Percentiles rank a stretch among this genome's conserved stretches.
These are phyloP conservation scores for Lepidotrigona ventralis DNA, from an alignment of 1,140 invertebrate genomes.

Conservation along the genomic window DNA sequence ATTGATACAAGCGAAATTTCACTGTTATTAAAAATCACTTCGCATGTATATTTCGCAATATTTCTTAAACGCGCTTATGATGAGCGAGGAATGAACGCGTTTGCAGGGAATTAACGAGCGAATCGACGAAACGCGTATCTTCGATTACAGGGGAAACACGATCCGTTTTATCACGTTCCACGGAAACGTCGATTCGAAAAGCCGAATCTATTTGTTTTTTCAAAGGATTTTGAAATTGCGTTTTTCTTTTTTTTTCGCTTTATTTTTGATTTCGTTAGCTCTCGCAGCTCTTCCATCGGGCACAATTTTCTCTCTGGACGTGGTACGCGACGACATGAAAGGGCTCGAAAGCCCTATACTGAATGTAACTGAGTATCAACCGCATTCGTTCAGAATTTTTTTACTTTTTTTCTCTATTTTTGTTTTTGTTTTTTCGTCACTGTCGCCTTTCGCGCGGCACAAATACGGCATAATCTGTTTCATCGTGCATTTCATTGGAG, in stretches of 20 bases:
- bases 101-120: neutral
- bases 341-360: neutral
- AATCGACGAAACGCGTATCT: neutral
- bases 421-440: neutral
- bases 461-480: slow-evolving; percentile 24
- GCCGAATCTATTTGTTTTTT: neutral
- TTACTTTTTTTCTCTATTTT: neutral
- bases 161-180: neutral
- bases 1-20: too few species aligned
- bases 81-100: neutral
- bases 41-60: neutral
- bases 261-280: neutral
- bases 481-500: neutral
- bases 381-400: neutral
- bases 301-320: slow-evolving; percentile 19
- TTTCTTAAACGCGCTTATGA: neutral
- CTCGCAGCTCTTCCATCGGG: slow-evolving; percentile 18
- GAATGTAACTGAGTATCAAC: slow-evolving; percentile 28
- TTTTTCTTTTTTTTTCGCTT: slow-evolving; percentile 25
- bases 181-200: neutral
- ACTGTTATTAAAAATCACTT: too few species aligned
- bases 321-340: slow-evolving; percentile 4
- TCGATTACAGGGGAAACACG: neutral
- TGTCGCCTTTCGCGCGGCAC: neutral
- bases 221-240: slow-evolving; percentile 7